Base-by-base conservation (phyloP, 2,888 invertebrate genomes). In the Saturnia pavonia region DNA sequence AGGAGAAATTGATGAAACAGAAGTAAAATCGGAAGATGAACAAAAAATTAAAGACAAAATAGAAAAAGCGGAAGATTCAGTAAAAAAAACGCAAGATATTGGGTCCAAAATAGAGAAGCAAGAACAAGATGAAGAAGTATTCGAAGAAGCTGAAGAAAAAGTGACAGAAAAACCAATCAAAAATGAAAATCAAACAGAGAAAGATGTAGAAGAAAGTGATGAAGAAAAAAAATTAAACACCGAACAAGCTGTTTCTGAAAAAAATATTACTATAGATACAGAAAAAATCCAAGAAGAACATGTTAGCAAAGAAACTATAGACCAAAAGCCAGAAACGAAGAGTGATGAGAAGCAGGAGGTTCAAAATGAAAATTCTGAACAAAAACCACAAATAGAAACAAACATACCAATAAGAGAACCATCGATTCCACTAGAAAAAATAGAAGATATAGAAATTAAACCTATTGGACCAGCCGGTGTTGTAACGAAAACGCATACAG, bases 391-490 rank as follows among this genome's bases (percentile, higher is more conserved):
- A 72, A 40, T 76, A 8, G 85, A 88, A 73, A 76, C 74, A 42
- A 87, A 83, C 73, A 76, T 86, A n/a, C 88, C 89, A 11, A 77
- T 89, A 12, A 86, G 89, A 70, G 94, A 93, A 75, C 92, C 91
- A 42, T 91, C 93, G 7, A 85, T 92, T 45, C 92, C 91, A 22
- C 81, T 93, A 27, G 94, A 94, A 42, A 93, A 91, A 80, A 91
- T 91, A 42, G 92, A 92, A 83, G 92, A 91, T 75, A 84, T 93
- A 60, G 94, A 94, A 84, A 94, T 94, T 34, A 94, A 93, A 73
- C 93, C 94, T 1, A 92, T 94, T 67, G 89, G 89, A 25, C 85
- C 89, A 68, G 82, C 85, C n/a, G 88, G 88, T 77, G 80, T 88
- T 6, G 83, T 91, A 57, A 88, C 90, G 11, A 93, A 91, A 79